Conservation (phyloP, 2,797 vertebrate species). For the Arctocebus calabarensis region DNA sequence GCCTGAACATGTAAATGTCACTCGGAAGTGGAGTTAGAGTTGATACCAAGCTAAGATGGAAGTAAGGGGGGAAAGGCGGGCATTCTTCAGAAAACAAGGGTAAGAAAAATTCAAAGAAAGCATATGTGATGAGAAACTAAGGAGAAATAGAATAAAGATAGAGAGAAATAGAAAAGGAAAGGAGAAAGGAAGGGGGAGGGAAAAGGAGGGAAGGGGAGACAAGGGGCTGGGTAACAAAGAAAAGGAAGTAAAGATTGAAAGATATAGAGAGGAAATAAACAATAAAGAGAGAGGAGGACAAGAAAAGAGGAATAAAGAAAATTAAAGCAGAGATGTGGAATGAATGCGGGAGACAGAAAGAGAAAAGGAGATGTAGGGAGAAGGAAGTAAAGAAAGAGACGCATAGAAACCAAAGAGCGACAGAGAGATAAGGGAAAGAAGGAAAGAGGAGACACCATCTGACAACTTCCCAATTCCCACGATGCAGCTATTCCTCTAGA, state of each 20-base stretch:
- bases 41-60: not conserved
- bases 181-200: not conserved
- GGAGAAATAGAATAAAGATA: not conserved
- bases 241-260: not conserved
- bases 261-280: not conserved
- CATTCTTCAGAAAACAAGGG: constrained; percentile 8
- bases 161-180: constrained; percentile 3
- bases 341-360: not conserved
- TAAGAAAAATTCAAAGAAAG: not conserved
- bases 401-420: not conserved
- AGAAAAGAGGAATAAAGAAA: not conserved
- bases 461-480: not conserved
- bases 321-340: not conserved
- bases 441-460: not conserved
- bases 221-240: not conserved
- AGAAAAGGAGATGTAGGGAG: not conserved
- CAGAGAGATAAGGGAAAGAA: not conserved
- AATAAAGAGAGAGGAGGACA: not conserved
- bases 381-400: not conserved
- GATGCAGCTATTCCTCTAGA: not conserved
- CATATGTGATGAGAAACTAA: not conserved
- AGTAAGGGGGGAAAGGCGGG: not conserved
- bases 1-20: not conserved
- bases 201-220: not conserved
- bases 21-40: not conserved